Evolutionary conservation across 1,140 invertebrate species (phyloP).

Genomic region (Hypothenemus hampei): DNA sequence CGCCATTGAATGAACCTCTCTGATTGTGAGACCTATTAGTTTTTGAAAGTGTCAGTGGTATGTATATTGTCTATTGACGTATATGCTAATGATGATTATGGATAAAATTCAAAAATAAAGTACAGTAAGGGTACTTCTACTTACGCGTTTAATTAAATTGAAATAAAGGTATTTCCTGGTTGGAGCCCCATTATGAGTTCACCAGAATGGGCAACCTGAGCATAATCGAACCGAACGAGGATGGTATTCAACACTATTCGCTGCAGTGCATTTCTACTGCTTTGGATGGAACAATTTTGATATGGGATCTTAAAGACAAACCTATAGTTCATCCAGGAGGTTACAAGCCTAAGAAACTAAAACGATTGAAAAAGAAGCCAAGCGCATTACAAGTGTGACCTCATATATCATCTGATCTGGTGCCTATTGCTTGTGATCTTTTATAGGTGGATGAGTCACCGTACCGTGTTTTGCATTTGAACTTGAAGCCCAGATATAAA

Average conservation of each 20-base stretch:
- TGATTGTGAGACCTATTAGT: too few species aligned
- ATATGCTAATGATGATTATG: too few species aligned
- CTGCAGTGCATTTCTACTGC: slow-evolving; percentile 61
- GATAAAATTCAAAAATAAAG: too few species aligned
- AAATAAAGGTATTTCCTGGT: slow-evolving; percentile 51
- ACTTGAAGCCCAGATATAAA: slow-evolving; percentile 57
- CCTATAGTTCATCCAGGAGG: slow-evolving; percentile 45
- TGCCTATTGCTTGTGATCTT: slow-evolving; percentile 22
- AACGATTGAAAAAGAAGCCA: slow-evolving; percentile 49
- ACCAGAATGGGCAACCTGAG: slow-evolving; percentile 55
- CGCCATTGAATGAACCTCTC: too few species aligned
- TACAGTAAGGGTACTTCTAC: too few species aligned
- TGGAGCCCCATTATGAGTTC: slow-evolving; percentile 55
- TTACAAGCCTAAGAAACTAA: slow-evolving; percentile 48
- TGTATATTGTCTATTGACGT: too few species aligned
- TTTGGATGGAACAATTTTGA: slow-evolving; percentile 60
- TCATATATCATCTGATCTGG: slow-evolving; percentile 39
- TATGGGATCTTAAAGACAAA: slow-evolving; percentile 60
- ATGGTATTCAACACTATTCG: slow-evolving; percentile 43
- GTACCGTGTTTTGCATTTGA: slow-evolving; percentile 52
- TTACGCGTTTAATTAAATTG: too few species aligned
- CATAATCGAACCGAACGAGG: slow-evolving; percentile 41
- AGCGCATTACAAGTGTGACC: slow-evolving; percentile 50
- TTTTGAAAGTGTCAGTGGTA: too few species aligned
- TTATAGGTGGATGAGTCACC: slow-evolving; percentile 52